Base-by-base conservation (phyloP, 1,140 invertebrate genomes). In the Pollicipes pollicipes region DNA sequence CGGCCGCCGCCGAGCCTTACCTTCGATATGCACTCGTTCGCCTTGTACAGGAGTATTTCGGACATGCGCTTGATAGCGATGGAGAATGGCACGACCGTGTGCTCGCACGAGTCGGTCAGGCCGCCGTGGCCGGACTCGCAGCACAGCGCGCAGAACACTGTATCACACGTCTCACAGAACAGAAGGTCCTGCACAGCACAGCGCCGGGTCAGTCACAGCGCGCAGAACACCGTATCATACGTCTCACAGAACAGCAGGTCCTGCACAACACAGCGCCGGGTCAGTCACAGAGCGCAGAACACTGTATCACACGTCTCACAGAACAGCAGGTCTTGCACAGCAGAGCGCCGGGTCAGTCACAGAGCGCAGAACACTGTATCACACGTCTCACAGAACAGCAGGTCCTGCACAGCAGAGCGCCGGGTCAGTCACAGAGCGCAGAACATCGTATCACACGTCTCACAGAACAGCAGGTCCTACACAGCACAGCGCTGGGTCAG, bases 51-150 rank as follows among this genome's bases (percentile, higher is more conserved):
- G 66, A 97, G 82, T 79, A 97, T 97, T 82, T 97, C 93, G 0
- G 91, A 94, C 92, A 96, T 95, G 75, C 93, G 85, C 81, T 97
- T 97, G 76, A 97, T 94, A 67, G 94, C 93, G 79, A 96, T 93
- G 35, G 92, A 93, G 80, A 96, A 95, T 29, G 94, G 93, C 77
- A 96, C 93, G 73, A 95, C 91, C 63, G 91, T 95, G 77, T 94
- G 91, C 77, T 90, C 88, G 74, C 86, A 71, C 63, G 71, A 72
- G 67, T 70, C 71, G 21, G 68, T 64, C 32, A 69, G 71, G n/a
- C 72, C 70, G 31, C 74, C 71, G 72, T 80, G 79, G 3, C 64
- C 27, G 6, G n/a, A 16, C 8, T 29, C 64, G 28, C 73, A 72
- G 75, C 94, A 97, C 70, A 88, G 82, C 26, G 88, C 85, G 80